Base-by-base conservation (phyloP, 1,140 invertebrate genomes). In the Trinorchestia longiramus region DNA sequence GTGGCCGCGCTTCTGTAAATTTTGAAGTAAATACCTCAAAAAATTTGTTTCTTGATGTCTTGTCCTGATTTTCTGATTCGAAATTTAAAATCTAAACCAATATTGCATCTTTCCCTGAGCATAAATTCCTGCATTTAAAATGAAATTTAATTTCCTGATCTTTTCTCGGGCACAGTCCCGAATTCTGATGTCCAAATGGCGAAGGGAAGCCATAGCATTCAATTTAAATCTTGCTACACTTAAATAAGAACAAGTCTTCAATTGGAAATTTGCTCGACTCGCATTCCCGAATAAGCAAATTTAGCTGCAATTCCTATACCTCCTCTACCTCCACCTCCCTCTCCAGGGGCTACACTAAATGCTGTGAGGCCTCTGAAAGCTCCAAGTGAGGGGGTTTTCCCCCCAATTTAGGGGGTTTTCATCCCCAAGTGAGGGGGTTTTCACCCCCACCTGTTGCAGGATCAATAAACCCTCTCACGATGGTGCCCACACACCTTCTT, bases 371-470 rank as follows among this genome's bases (percentile, higher is more conserved):
- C 47, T 77, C 28, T 77, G 28, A n/a, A n/a, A 41, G 36, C 88
- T 41, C 88, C 88, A 4, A 42, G 3, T 41, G 4, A 15, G 15
- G 41, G 43, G 43, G 41, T 11, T 19, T 0, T 11, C 41, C 42
- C 88, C 41, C 88, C 88, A 4, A 42, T 42, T 41, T 36, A 15
- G 15, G 41, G 43, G 43, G 41, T 11, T 19, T 0, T 11, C 41
- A 41, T 1, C 88, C 88, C 88, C 88, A 4, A 42, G 3, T 41
- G 4, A 15, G 15, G 41, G 43, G 43, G 41, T 11, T 19, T 0
- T 11, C 41, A 90, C 88, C 41, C 88, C 88, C 88, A 90, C 88
- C 88, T 90, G 88, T 90, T 90, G 88, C 88, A 17, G 88, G 88
- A 90, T 90, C 88, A 90, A 90, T 90, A 90, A n/a, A n/a, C 87